Conservation (phyloP, 2,888 invertebrate genomes). For the Lepidonotus clava region DNA sequence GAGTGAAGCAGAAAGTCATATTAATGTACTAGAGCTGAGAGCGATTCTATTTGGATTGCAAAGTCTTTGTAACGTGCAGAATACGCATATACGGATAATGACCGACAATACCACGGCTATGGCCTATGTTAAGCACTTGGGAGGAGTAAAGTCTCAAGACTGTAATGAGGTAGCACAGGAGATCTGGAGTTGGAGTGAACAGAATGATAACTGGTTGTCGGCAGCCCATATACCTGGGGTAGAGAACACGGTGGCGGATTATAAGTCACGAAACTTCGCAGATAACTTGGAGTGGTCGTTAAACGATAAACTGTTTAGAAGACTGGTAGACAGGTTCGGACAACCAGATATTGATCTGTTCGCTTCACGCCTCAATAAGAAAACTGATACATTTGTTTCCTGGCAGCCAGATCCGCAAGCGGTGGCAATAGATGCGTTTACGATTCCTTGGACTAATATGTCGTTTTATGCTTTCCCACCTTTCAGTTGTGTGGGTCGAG, state of each 20-base stretch:
- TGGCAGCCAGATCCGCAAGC: not conserved
- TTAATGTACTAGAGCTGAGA: not conserved
- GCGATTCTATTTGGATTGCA: not conserved
- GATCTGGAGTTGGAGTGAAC: not conserved
- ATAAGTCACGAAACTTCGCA: not conserved
- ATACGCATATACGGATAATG: not conserved
- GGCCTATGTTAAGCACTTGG: not conserved
- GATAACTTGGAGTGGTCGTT: constrained; percentile 6
- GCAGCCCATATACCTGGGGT: not conserved
- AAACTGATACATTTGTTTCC: not conserved
- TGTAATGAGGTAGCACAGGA: not conserved
- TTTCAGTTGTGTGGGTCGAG: not conserved
- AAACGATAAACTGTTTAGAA: not conserved
- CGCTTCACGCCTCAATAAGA: not conserved
- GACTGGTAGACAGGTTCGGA: not conserved
- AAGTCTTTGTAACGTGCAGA: not conserved
- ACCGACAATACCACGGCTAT: constrained; percentile 2
- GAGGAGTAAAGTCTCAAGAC: not conserved
- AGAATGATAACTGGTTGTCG: not conserved
- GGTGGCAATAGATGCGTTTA: not conserved
- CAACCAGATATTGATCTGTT: not conserved
- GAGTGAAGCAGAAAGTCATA: not conserved
- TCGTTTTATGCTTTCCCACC: not conserved
- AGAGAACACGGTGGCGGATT: not conserved
- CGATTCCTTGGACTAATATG: not conserved